Base-by-base conservation (phyloP, 2,113 vertebrate species). In the Leptodactylus fuscus region DNA sequence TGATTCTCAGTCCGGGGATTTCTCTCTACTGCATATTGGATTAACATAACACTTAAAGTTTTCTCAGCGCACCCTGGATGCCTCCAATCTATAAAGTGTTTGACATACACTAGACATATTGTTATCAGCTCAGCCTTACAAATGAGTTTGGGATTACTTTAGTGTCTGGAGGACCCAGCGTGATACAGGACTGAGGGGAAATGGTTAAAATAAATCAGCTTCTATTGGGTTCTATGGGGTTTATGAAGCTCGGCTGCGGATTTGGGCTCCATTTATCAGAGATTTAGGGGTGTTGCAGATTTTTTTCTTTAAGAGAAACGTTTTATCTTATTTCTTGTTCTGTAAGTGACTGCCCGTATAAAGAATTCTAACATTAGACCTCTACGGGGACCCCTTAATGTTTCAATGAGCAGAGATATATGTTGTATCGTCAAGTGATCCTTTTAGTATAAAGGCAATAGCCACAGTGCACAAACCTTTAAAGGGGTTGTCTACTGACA, bases 11-110 rank as follows among this genome's bases (percentile, higher is more conserved):
- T 85, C 29, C 29, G 34, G 60, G 73, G 83, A 85, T 70, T 85
- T 29, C 32, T 34, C 8, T 49, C 24, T 51, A n/a, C 74, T 27
- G 13, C 32, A 41, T 55, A 85, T 67, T 67, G 46, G 74, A 85
- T 79, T 85, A 70, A 79, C 75, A 67, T 79, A 85, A 27, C 46
- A 78, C 75, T 24, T 75, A 71, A 60, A 77, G 58, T 79, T 79
- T 53, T 70, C 83, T 85, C 60, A 22, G 44, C 49, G 74, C 62
- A 34, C 62, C 83, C 60, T 20, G 13, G 83, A 79, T 29, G 27
- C 75, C 32, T 53, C 32, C 58, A 55, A 78, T 85, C 60, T 51
- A 70, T 78, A 70, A 69, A 53, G 29, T 78, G 36, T 69, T 38
- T 85, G 75, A 85, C 74, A 55, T 79, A 6, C 32, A 41, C n/a